A percentile compares a stretch with the other conserved stretches of the same genome.
These are phyloP conservation scores for Pedionomus torquatus DNA, from an alignment of 2,113 vertebrate species.

Conservation along the genomic window DNA sequence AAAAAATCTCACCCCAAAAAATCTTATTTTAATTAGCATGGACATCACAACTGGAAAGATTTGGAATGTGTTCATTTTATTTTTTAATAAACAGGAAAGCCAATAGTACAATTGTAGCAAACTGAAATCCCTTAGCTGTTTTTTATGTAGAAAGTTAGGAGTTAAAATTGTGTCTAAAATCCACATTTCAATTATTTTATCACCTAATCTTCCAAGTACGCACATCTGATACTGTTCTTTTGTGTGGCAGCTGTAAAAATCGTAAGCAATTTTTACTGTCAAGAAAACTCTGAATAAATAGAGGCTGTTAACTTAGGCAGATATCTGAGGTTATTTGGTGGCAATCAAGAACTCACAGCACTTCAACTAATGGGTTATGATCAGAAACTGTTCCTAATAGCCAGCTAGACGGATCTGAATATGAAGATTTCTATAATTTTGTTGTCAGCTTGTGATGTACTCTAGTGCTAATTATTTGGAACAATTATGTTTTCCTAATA, in stretches of 20 bases:
- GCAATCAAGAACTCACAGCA: conserved; percentile 80
- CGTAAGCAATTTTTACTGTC: conserved; percentile 78
- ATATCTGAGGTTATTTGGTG: conserved; percentile 80
- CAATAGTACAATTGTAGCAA: not conserved
- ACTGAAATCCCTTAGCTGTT: conserved; percentile 7
- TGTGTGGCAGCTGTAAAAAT: conserved; percentile 81
- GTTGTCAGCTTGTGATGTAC: conserved; percentile 87
- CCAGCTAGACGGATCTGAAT: conserved; percentile 82
- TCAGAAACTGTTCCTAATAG: conserved; percentile 85
- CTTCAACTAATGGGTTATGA: conserved; percentile 83
- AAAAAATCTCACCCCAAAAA: not conserved
- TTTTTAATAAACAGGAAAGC: conserved; percentile 51
- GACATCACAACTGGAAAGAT: not conserved
- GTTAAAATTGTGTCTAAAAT: conserved; percentile 63
- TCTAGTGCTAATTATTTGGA: conserved; percentile 86
- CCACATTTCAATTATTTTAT: conserved; percentile 68
- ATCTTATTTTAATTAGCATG: not conserved
- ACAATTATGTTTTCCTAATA: conserved; percentile 88
- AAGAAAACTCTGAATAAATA: conserved; percentile 78
- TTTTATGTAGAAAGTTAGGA: conserved; percentile 49
- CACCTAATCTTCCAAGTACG: conserved; percentile 58
- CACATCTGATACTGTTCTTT: conserved; percentile 68
- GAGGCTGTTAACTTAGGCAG: conserved; percentile 79
- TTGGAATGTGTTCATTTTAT: not conserved
- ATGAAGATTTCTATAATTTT: conserved; percentile 88